Evolutionary conservation across 2,888 invertebrate species (phyloP).

Genomic region (Nymphalis urticae): DNA sequence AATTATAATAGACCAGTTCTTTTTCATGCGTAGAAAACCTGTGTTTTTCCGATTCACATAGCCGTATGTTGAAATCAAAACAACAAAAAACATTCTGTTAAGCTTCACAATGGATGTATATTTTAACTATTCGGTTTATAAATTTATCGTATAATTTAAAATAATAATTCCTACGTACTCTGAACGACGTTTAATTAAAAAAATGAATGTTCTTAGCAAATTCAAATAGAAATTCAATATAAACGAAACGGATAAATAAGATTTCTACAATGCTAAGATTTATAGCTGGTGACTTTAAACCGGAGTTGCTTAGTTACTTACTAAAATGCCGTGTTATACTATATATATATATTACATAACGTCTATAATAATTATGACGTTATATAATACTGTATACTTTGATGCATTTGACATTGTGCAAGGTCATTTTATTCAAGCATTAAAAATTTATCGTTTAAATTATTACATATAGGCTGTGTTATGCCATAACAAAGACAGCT

Average conservation of each 20-base stretch:
- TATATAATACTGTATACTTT: not conserved
- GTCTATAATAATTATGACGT: not conserved
- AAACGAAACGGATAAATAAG: slow-evolving; percentile 4
- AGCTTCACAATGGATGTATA: too few species aligned
- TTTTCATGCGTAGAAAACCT: too few species aligned
- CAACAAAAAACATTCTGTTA: too few species aligned
- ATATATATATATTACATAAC: not conserved
- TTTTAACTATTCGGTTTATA: too few species aligned
- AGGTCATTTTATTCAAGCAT: not conserved
- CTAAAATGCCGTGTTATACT: not conserved
- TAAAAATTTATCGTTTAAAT: slow-evolving; percentile 1
- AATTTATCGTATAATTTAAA: too few species aligned
- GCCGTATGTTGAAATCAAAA: too few species aligned
- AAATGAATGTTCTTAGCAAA: not conserved
- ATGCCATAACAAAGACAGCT: not conserved
- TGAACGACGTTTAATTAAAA: not conserved
- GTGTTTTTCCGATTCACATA: too few species aligned
- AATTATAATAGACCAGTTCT: too few species aligned
- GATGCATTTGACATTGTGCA: slow-evolving; percentile 1
- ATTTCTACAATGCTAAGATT: not conserved
- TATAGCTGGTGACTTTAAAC: not conserved
- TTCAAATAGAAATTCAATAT: slow-evolving; percentile 3
- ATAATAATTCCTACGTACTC: too few species aligned
- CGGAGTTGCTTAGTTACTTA: not conserved
- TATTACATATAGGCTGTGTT: not conserved